These are phyloP conservation scores for Corythornis vintsioides DNA, from an alignment of 2,113 vertebrate genomes.

Conservation along the genomic window DNA sequence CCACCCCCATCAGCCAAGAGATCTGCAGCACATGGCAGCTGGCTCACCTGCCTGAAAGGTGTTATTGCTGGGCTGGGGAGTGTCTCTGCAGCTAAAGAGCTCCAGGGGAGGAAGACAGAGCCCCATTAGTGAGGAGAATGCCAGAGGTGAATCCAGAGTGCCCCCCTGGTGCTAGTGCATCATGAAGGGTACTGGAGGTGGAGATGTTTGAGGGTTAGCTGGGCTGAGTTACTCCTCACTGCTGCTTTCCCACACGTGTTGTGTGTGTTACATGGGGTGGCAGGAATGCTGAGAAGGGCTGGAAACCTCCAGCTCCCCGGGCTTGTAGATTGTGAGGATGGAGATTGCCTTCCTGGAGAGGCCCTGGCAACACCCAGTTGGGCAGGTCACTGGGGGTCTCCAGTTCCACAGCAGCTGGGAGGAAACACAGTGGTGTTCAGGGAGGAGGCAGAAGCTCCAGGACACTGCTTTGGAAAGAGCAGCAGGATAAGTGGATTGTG, in stretches of 20 bases:
- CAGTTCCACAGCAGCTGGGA: neutral
- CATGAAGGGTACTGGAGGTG: constrained; percentile 40
- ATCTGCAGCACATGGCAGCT: constrained; percentile 1
- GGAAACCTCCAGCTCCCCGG: neutral
- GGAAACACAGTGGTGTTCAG: neutral
- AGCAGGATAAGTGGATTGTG: neutral
- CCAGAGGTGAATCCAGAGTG: constrained; percentile 23
- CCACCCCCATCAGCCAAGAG: neutral
- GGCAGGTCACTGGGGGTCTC: neutral
- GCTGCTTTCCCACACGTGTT: neutral
- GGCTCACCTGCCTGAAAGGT: constrained; percentile 48
- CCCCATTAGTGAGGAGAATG: constrained; percentile 39
- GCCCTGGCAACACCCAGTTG: neutral
- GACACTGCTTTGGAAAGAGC: neutral
- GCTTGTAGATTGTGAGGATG: neutral
- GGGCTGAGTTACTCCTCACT: constrained; percentile 24
- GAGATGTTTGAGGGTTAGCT: constrained; percentile 25
- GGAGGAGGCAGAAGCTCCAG: neutral
- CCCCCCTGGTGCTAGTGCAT: constrained; percentile 31
- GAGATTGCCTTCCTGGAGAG: neutral
- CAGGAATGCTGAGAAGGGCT: constrained; percentile 25
- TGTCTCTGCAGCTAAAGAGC: constrained; percentile 34
- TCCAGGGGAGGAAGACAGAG: constrained; percentile 38
- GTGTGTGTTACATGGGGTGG: neutral
- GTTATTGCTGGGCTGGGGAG: constrained; percentile 46